Base-by-base conservation (phyloP, 92 coral and sea anemone species). In the Virgularia gustaviana region DNA sequence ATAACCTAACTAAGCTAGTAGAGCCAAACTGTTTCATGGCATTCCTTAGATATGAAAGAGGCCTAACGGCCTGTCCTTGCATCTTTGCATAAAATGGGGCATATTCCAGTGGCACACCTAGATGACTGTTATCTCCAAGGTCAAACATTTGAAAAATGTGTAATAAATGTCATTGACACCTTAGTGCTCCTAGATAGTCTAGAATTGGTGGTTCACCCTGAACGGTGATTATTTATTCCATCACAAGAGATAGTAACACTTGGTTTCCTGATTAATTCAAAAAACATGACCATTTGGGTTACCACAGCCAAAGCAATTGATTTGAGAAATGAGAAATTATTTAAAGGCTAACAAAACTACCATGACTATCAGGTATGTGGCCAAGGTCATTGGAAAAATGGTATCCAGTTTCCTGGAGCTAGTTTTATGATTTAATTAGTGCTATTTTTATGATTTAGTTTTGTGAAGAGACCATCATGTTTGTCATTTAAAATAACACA, bases 341-440 rank as follows among this genome's bases (percentile, higher is more conserved):
- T n/a, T n/a, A n/a, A n/a, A n/a, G n/a, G n/a, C n/a, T n/a, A n/a
- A n/a, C n/a, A n/a, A n/a, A n/a, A n/a, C n/a, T n/a, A n/a, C n/a
- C n/a, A n/a, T n/a, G n/a, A n/a, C 57, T 0, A 75, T 59, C 24
- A 43, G 72, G 35, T 47, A 61, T 12, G 60, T 62, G 27, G 70
- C 74, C 15, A 65, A 61, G 36, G 73, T 75, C 25, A 30, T 52
- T 19, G 65, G 78, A 64, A 38, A 49, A 72, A n/a, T n/a, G n/a
- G n/a, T n/a, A n/a, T n/a, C n/a, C n/a, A n/a, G n/a, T n/a, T n/a
- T n/a, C n/a, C n/a, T n/a, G n/a, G n/a, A n/a, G n/a, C n/a, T n/a
- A n/a, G n/a, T n/a, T n/a, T n/a, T n/a, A n/a, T n/a, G n/a, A n/a
- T n/a, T n/a, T n/a, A n/a, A n/a, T n/a, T n/a, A n/a, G n/a, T n/a